Percentiles rank a stretch among this genome's conserved stretches.
Evolutionary conservation across 2,888 invertebrate species (phyloP).

Genomic region (Trichopria drosophilae): DNA sequence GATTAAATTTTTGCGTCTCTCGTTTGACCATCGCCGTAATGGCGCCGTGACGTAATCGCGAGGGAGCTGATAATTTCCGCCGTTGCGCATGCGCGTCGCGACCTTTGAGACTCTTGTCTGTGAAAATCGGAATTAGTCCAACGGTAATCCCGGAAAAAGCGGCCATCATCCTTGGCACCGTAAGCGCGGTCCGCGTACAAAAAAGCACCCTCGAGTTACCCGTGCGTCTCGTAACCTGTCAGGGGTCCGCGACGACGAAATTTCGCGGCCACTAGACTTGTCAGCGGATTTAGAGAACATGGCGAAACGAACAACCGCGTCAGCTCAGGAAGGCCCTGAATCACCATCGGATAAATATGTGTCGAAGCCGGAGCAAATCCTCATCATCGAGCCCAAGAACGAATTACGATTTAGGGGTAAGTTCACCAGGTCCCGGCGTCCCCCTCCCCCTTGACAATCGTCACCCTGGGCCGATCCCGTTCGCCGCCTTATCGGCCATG

Average conservation of each 20-base stretch:
- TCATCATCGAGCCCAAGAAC: conserved; percentile 84
- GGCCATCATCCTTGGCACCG: conserved; percentile 29
- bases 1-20: no score
- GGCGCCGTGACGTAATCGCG: no score
- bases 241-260: conserved; percentile 35
- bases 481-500: background rate
- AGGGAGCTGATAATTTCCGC: conserved; percentile 48
- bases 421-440: no score
- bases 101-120: conserved; percentile 19
- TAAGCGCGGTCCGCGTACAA: conserved; percentile 36
- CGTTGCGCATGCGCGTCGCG: conserved; percentile 51
- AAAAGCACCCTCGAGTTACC: no score
- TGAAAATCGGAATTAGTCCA: conserved; percentile 54
- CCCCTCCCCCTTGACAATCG: background rate
- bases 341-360: no score
- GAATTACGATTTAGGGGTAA: conserved; percentile 90
- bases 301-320: no score
- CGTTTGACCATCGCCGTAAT: no score
- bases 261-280: no score
- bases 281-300: no score
- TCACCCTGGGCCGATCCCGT: background rate
- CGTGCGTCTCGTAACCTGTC: conserved; percentile 36
- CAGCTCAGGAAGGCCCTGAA: no score
- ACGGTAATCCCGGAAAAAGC: conserved; percentile 52
- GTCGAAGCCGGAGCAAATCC: conserved; percentile 78